Percentiles rank a stretch among this genome's conserved stretches.
Conservation (phyloP, 2,797 vertebrate genomes). For the Scleropages formosus region DNA sequence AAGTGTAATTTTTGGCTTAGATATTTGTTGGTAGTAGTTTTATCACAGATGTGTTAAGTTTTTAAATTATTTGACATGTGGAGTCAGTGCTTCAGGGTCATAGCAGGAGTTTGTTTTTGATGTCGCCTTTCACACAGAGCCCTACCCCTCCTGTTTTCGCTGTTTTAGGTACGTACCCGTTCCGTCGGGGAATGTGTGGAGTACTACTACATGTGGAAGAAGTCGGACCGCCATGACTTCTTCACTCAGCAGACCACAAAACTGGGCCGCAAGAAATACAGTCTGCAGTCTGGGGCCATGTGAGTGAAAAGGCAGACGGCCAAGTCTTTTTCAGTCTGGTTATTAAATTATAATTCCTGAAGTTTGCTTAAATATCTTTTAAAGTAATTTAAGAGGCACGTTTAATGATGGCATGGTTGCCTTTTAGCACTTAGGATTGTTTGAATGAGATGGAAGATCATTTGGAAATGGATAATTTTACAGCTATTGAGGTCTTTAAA, state of each 20-base stretch:
- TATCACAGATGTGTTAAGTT: neutral
- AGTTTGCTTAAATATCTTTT: neutral
- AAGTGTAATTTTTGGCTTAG: neutral
- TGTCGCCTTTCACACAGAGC: neutral
- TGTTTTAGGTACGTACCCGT: slow-evolving; percentile 84
- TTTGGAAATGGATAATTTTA: too few species aligned
- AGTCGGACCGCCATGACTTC: slow-evolving; percentile 86
- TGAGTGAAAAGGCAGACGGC: slow-evolving; percentile 61
- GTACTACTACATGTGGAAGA: slow-evolving; percentile 98
- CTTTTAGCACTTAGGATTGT: too few species aligned
- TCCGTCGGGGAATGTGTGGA: slow-evolving; percentile 93
- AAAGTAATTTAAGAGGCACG: too few species aligned
- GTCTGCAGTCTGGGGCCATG: slow-evolving; percentile 77
- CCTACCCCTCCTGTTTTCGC: neutral
- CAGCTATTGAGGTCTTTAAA: too few species aligned
- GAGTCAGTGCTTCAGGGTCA: too few species aligned
- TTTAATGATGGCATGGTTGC: too few species aligned
- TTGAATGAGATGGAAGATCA: too few species aligned
- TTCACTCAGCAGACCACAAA: slow-evolving; percentile 88
- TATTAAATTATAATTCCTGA: neutral
- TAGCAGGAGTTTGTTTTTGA: too few species aligned
- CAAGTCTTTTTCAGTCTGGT: neutral
- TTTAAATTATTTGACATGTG: neutral
- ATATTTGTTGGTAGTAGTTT: neutral
- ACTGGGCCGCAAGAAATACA: slow-evolving; percentile 85